These are phyloP conservation scores for Numenius arquata DNA, from an alignment of 2,113 vertebrate species.

Conservation along the genomic window DNA sequence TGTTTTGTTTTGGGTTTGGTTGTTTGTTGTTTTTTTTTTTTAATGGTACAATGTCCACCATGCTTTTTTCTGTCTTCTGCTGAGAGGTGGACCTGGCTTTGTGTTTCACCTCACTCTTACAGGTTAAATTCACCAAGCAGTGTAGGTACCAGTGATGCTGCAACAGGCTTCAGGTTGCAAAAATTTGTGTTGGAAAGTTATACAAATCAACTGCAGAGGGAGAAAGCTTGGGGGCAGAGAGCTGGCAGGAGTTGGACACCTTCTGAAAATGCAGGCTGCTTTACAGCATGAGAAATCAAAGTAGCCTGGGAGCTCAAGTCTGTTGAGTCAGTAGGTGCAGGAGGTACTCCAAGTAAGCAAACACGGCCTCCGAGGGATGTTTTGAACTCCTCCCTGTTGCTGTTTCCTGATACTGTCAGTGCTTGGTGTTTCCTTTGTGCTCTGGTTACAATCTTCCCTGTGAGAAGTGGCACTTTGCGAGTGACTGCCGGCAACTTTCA, in stretches of 20 bases:
- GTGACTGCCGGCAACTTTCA: fast-evolving
- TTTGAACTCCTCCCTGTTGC: neutral
- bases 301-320: neutral
- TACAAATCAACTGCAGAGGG: neutral
- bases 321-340: neutral
- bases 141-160: neutral
- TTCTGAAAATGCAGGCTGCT: neutral
- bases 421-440: neutral
- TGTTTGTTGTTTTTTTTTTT: neutral
- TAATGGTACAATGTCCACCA: neutral
- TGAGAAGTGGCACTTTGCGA: neutral
- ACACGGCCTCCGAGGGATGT: neutral
- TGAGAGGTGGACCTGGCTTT: neutral
- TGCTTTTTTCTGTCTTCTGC: neutral
- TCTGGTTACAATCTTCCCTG: neutral
- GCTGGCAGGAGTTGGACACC: neutral
- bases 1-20: neutral
- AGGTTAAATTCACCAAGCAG: neutral
- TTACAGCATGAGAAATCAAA: neutral
- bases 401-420: neutral
- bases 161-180: neutral
- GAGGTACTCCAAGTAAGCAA: neutral
- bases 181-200: neutral
- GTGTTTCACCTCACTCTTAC: neutral
- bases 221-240: neutral